phyloP scores from a whole-genome alignment of 1,140 invertebrate species.

The Sarcophaga bullata region DNA sequence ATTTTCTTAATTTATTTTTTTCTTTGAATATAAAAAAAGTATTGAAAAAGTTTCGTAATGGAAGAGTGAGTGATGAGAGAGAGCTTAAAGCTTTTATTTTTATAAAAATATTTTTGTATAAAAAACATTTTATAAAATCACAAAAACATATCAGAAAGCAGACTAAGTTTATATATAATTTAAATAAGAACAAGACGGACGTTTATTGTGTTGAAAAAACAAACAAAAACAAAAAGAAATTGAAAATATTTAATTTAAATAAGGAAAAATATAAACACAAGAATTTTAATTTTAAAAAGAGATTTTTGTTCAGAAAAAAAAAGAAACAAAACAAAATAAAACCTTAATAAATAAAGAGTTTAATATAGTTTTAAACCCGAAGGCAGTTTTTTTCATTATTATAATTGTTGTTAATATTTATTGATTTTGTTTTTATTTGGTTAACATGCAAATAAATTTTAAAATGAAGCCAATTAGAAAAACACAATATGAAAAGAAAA shows the following conservation, averaged over 20 bases:
- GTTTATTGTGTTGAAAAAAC: background rate
- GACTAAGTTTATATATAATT: background rate
- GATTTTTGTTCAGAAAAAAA: background rate
- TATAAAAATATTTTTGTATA: constrained; percentile 5
- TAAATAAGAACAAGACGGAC: constrained; percentile 1
- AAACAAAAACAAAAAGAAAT: background rate
- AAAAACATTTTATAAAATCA: constrained; percentile 7
- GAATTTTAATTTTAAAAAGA: background rate
- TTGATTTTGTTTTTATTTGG: background rate
- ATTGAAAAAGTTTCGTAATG: background rate
- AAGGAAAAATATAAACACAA: too few species aligned
- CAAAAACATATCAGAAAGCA: constrained; percentile 1
- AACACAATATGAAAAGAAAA: background rate
- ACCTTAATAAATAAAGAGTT: background rate
- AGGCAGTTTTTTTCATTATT: constrained; percentile 30
- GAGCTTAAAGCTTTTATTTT: constrained; percentile 7
- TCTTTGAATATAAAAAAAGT: background rate
- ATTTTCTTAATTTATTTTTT: background rate
- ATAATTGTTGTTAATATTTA: background rate
- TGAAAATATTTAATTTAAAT: too few species aligned
- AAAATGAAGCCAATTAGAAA: background rate
- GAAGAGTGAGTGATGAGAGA: background rate
- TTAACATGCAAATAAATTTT: constrained; percentile 27
- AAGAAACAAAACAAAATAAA: background rate
- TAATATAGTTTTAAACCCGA: constrained; percentile 37